Evolutionary conservation across 1,140 invertebrate genomes (phyloP), one percentile per base, ranked within the genome.

Genomic region (Habropoda laboriosa): DNA sequence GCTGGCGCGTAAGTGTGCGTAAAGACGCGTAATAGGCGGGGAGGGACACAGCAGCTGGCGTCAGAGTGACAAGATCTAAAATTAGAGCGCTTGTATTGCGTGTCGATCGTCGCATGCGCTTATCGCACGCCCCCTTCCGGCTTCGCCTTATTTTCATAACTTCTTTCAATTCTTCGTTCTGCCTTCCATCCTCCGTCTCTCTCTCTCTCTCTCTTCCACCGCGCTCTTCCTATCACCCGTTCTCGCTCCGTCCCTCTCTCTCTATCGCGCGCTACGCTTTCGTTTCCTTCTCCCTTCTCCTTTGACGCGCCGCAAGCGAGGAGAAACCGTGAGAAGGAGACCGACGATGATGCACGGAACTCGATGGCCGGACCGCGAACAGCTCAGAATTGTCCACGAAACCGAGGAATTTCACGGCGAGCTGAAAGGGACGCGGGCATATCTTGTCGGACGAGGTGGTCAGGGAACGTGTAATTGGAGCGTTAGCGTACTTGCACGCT

Each of bases 1-100:
- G 85, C 53, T 35, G 79, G 61, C 47, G 64, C 73, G 83, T 89
- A 83, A 86, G 88, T 89, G 86, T 89, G 89, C 89, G 89, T 91
- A 92, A 93, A 92, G 89, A 91, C 87, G 89, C 82, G 89, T 93
- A 93, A 93, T 93, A 87, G 90, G 42, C 81, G 89, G 90, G 91
- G 91, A 91, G 91, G 90, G 81, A 88, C 88, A 87, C 83, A 75
- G 86, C 92, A 93, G 87, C 92, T 92, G 92, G 92, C 91, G 91
- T 92, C 87, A 90, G 92, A 92, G 92, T 92, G 92, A 92, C 92
- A 92, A 92, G 91, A 92, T 93, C 92, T 92, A 92, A 91, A 92
- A 93, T 93, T 93, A 92, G 91, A 92, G 90, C 89, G 88, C 75
- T 74, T 79, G 85, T 80, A 78, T 88, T 91, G 91, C 91, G 91